Percentiles rank a stretch among this genome's conserved stretches.
Conservation (phyloP, 2,797 vertebrate species). For the Darevskia nairensis region DNA sequence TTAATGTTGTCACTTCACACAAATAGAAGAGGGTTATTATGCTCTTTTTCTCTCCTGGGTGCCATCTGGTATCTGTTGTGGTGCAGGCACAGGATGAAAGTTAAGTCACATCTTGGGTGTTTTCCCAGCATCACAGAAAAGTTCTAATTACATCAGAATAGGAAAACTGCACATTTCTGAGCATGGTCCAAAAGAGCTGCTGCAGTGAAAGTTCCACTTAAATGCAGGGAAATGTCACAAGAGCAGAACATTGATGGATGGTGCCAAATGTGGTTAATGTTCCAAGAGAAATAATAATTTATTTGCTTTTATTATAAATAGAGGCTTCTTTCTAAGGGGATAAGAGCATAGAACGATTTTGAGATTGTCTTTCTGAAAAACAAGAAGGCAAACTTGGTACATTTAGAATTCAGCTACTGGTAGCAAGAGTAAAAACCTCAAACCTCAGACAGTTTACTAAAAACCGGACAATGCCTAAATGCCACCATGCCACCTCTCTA, state of each 20-base stretch:
- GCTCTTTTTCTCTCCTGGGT: neutral
- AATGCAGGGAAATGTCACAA: neutral
- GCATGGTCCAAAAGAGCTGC: neutral
- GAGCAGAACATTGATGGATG: neutral
- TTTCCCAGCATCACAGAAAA: neutral
- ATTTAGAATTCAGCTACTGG: neutral
- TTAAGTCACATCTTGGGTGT: neutral
- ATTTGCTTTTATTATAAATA: neutral
- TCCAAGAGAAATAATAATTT: neutral
- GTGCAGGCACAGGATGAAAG: neutral
- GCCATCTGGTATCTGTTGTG: neutral
- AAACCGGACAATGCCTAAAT: neutral
- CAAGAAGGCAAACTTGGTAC: neutral
- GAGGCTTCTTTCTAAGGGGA: neutral
- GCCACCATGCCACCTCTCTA: neutral
- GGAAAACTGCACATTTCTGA: neutral
- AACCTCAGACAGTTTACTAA: neutral
- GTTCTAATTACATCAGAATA: neutral
- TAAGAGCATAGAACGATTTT: too few relatives aligned
- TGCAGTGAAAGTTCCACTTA: neutral
- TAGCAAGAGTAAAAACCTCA: neutral
- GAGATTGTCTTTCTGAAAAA: neutral
- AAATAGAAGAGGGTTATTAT: neutral
- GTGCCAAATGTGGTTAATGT: neutral
- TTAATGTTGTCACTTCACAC: neutral